Conservation (phyloP, 2,888 invertebrate species). For the Lathronympha strigana region DNA sequence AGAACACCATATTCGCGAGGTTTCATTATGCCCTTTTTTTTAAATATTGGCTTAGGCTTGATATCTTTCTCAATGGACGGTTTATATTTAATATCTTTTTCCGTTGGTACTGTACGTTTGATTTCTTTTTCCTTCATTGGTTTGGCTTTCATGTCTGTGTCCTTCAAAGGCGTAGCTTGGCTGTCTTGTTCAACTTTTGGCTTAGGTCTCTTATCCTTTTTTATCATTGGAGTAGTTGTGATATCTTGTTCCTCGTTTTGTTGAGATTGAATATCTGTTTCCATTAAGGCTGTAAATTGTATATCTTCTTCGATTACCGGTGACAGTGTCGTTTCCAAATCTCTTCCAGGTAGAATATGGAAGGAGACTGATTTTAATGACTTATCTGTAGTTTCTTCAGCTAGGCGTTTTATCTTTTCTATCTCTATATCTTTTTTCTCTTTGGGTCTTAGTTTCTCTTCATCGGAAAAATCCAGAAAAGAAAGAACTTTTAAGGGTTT, state of each 20-base stretch:
- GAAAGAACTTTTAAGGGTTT: slow-evolving; percentile 13
- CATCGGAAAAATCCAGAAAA: slow-evolving; percentile 14
- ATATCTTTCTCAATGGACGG: neutral
- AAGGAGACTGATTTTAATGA: neutral
- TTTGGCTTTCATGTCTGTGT: neutral
- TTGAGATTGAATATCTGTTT: neutral
- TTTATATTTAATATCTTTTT: neutral
- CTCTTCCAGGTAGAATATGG: neutral
- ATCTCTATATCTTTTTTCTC: neutral
- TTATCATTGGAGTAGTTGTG: neutral
- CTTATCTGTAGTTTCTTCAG: neutral
- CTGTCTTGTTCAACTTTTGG: neutral
- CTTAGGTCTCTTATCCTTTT: neutral
- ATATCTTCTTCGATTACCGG: neutral
- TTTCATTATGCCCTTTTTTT: slow-evolving; percentile 1
- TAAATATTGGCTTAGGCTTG: slow-evolving; percentile 6
- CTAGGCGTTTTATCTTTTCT: neutral
- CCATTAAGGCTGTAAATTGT: neutral
- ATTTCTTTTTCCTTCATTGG: neutral
- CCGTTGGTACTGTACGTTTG: neutral
- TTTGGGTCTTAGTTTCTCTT: neutral
- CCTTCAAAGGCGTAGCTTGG: neutral
- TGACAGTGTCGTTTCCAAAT: neutral
- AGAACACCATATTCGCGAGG: neutral
- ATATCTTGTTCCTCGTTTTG: neutral